A percentile compares a stretch with the other conserved stretches of the same genome.
These are phyloP conservation scores for Panopea generosa DNA, from an alignment of 2,888 invertebrate genomes.

Conservation along the genomic window DNA sequence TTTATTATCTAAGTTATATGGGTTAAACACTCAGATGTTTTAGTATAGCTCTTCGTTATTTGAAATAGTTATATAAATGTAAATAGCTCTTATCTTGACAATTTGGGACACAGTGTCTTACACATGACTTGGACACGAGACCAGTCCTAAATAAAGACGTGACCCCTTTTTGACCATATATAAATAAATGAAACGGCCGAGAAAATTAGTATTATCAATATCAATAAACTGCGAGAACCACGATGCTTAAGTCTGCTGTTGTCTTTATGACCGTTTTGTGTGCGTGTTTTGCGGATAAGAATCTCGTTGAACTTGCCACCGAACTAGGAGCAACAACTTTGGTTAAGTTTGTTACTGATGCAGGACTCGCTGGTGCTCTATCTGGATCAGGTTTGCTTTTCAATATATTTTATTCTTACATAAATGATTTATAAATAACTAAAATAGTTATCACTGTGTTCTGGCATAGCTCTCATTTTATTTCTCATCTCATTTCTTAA, in stretches of 20 bases:
- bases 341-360: conserved; percentile 39
- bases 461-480: not conserved
- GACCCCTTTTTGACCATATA: not conserved
- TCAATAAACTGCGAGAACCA: no score
- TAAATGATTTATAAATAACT: not conserved
- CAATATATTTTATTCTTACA: no score
- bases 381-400: conserved; percentile 51
- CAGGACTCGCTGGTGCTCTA: conserved; percentile 48
- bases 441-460: not conserved
- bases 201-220: no score
- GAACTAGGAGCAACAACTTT: conserved; percentile 63
- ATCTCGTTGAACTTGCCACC: conserved; percentile 50
- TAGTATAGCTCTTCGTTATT: no score
- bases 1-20: no score
- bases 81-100: no score
- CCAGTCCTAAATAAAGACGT: not conserved
- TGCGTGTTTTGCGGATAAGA: conserved; percentile 14
- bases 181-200: not conserved
- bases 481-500: no score
- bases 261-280: not conserved
- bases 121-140: no score
- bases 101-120: no score
- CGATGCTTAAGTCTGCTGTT: no score
- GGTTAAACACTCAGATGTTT: no score
- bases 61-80: no score